phyloP scores from a whole-genome alignment of 2,113 vertebrate genomes.

The Clarias magur region DNA sequence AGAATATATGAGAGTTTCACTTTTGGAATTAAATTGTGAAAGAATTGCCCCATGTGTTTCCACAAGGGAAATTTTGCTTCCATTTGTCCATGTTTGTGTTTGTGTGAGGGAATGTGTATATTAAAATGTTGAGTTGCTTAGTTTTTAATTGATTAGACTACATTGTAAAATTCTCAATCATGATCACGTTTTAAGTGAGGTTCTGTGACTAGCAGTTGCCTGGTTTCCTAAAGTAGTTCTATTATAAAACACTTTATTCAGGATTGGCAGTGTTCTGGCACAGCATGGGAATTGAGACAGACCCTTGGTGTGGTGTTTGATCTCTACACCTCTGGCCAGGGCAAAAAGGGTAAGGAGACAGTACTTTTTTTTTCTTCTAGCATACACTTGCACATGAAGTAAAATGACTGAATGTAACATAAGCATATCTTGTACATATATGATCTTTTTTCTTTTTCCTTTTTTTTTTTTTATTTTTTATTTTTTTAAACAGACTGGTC shows the following conservation, averaged over 20 bases:
- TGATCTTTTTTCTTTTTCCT: neutral
- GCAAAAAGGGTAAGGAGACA: slow-evolving; percentile 88
- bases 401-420: neutral
- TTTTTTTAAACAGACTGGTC: slow-evolving; percentile 84
- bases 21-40: too few relatives aligned
- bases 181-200: neutral
- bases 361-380: neutral
- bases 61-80: too few relatives aligned
- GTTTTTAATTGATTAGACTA: neutral
- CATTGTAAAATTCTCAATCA: neutral
- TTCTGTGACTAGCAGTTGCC: neutral
- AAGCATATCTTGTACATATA: neutral
- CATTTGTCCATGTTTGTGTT: neutral
- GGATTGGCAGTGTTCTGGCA: slow-evolving; percentile 79
- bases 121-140: neutral
- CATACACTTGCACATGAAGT: neutral
- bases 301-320: slow-evolving; percentile 93
- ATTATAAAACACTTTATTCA: slow-evolving; percentile 50
- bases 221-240: neutral
- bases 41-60: too few relatives aligned
- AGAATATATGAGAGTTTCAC: too few relatives aligned
- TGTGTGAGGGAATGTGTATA: neutral
- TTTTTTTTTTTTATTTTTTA: too few relatives aligned
- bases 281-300: slow-evolving; percentile 94
- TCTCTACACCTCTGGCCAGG: slow-evolving; percentile 80